phyloP scores from a whole-genome alignment of 2,888 invertebrate species.

The Orgyia antiqua region DNA sequence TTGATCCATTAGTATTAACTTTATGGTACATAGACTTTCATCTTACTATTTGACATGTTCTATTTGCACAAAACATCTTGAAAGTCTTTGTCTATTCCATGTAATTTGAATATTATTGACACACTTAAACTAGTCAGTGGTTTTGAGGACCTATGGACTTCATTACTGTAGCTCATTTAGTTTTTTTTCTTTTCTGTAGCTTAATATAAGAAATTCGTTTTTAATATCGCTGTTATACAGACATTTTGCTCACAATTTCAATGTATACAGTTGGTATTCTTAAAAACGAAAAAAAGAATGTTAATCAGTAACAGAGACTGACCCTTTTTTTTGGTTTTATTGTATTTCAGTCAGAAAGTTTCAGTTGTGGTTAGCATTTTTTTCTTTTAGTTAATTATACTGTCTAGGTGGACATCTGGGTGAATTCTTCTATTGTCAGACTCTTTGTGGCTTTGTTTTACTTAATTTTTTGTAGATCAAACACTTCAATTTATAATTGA shows the following conservation, averaged over 20 bases:
- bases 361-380: conserved; percentile 48
- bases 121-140: conserved; percentile 61
- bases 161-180: conserved; percentile 51
- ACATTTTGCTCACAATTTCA: conserved; percentile 13
- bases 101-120: conserved; percentile 31
- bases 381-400: conserved; percentile 43
- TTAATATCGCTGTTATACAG: conserved; percentile 35
- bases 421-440: conserved; percentile 4
- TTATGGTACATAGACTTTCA: conserved; percentile 11
- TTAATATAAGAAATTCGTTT: conserved; percentile 38
- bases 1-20: no score
- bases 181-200: conserved; percentile 37
- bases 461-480: no score
- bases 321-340: conserved; percentile 15
- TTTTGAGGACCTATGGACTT: conserved; percentile 54
- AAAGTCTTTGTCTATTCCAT: conserved; percentile 16
- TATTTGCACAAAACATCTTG: conserved; percentile 30
- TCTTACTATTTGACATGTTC: no score
- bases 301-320: conserved; percentile 40
- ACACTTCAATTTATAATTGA: no score
- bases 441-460: no score
- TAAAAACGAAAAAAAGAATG: conserved; percentile 38
- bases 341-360: conserved; percentile 15
- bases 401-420: conserved; percentile 38
- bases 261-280: conserved; percentile 40